Percentiles rank a stretch among this genome's conserved stretches.
Conservation (phyloP, 2,888 invertebrate species). For the Andrena hattorfiana region DNA sequence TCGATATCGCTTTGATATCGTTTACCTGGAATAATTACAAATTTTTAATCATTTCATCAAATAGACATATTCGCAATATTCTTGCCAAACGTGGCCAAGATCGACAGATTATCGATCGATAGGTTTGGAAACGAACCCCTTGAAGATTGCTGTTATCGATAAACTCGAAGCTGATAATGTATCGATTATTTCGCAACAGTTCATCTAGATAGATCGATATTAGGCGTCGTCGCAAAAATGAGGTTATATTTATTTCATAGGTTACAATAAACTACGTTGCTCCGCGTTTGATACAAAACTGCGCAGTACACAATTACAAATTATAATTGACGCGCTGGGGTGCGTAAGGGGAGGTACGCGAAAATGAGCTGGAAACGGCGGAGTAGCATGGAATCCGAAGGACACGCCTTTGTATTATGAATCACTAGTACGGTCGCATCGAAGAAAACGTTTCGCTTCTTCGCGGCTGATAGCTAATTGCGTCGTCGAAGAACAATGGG, state of each 20-base stretch:
- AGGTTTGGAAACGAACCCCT: neutral
- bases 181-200: neutral
- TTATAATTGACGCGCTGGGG: neutral
- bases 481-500: constrained; percentile 48
- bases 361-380: constrained; percentile 25
- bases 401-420: constrained; percentile 66
- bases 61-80: neutral
- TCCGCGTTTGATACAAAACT: neutral
- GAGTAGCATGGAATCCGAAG: constrained; percentile 18
- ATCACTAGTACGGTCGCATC: constrained; percentile 53
- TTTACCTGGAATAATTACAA: neutral
- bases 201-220: neutral
- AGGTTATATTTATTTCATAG: constrained; percentile 1
- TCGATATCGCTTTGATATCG: neutral
- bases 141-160: neutral
- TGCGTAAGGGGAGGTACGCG: neutral
- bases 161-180: neutral
- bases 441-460: constrained; percentile 50
- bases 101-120: neutral
- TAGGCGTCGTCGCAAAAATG: neutral
- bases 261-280: no score
- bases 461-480: constrained; percentile 47
- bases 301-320: neutral
- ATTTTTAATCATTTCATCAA: neutral
- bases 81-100: neutral